phyloP scores from a whole-genome alignment of 2,888 invertebrate species.

The Tenthredo mesomela region DNA sequence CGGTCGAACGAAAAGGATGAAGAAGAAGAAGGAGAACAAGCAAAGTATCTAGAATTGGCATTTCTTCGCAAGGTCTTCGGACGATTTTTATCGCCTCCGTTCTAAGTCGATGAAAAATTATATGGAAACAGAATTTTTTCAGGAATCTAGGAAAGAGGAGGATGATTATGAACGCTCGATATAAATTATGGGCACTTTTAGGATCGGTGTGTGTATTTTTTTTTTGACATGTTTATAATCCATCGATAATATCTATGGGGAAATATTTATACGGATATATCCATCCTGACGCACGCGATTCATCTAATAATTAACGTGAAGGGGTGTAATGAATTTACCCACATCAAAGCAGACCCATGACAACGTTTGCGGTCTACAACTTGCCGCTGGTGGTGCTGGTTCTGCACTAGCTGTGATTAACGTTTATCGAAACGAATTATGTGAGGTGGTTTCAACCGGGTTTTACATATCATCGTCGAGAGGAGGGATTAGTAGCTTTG shows the following conservation, averaged over 20 bases:
- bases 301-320: slow-evolving; percentile 62
- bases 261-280: slow-evolving; percentile 33
- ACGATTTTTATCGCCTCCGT: no score
- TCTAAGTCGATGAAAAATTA: neutral
- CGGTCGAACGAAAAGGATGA: neutral
- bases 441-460: neutral
- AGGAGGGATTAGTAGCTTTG: neutral
- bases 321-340: slow-evolving; percentile 67
- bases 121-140: neutral
- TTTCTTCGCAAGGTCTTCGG: no score
- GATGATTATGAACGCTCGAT: neutral
- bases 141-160: neutral
- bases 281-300: neutral
- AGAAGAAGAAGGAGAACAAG: neutral
- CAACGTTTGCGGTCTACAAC: slow-evolving; percentile 63
- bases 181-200: neutral
- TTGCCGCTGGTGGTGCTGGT: neutral
- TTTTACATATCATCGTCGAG: neutral
- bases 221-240: neutral
- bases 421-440: slow-evolving; percentile 51
- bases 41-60: neutral
- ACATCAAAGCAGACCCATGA: slow-evolving; percentile 67
- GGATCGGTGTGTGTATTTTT: neutral
- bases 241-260: neutral
- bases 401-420: slow-evolving; percentile 38